Base-by-base conservation (phyloP, 2,797 vertebrate genomes). In the Moxostoma hubbsi region DNA sequence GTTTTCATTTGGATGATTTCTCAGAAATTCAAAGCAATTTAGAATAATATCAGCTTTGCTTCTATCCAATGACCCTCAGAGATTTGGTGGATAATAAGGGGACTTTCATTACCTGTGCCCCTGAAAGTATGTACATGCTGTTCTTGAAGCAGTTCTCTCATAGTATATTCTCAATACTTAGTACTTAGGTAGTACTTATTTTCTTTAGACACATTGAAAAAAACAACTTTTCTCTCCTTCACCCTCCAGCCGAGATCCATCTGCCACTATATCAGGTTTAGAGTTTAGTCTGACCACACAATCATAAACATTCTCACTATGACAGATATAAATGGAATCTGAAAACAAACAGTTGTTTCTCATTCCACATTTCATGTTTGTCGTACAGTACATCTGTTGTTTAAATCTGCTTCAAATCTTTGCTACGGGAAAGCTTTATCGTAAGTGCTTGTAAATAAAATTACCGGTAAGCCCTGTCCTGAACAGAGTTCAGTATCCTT, bases 401-500 rank as follows among this genome's bases (percentile, higher is more conserved):
- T 59, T 58, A 49, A 67, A 69, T 54, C 36, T 62, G 61, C 13
- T 61, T 8, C 54, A 59, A 77, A 68, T 68, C 13, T 13, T 24
- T 36, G 55, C 36, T 47, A 59, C 24, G 45, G 24, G 59, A 12
- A 15, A 69, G 51, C 46, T 80, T 80, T 72, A 79, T 72, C 13
- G 13, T 49, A 68, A 49, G 59, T 36, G 12, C 66, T 53, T 55
- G 1, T 73, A 51, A 51, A 63, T 73, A 15, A 24, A 66, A 57
- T 61, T 55, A 24, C 24, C 2, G 24, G 24, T 24, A 76, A 73
- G 45, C 18, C 47, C 12, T 81, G 73, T 75, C 72, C 79, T 57
- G 36, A 81, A 77, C 6, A 54, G 69, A 66, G 54, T 54, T 80
- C 43, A 36, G 18, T 47, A 51, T 76, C 78, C 72, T 68, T 11